Evolutionary conservation across 2,113 vertebrate species (phyloP).

Genomic region (Physeter macrocephalus): DNA sequence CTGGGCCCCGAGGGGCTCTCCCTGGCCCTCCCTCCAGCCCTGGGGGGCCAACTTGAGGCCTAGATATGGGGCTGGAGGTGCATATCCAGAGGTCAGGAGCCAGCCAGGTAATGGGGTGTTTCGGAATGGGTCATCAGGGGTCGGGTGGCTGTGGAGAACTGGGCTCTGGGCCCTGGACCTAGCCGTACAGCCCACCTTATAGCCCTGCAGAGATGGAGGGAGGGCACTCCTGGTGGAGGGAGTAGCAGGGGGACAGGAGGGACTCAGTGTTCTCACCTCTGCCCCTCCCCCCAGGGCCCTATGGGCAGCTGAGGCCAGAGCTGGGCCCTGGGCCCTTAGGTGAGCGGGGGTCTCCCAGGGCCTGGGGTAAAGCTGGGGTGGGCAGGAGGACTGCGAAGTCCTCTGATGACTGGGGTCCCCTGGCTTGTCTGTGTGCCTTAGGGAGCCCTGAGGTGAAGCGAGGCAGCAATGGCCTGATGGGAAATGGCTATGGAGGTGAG

Average conservation of each 20-base stretch:
- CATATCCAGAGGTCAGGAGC: neutral
- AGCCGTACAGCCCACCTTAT: neutral
- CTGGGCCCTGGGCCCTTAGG: neutral
- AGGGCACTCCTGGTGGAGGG: neutral
- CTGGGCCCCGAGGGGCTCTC: neutral
- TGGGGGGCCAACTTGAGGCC: neutral
- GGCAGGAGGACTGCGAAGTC: neutral
- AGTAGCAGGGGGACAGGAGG: neutral
- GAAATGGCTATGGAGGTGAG: conserved; percentile 27
- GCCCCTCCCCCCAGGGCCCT: neutral
- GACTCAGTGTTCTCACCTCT: neutral
- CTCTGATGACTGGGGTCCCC: neutral
- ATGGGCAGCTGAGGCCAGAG: conserved; percentile 15
- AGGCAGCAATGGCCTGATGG: neutral
- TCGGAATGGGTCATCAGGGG: neutral
- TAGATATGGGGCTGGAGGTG: neutral
- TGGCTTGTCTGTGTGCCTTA: neutral
- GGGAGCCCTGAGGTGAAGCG: neutral
- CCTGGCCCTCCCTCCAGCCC: conserved; percentile 8
- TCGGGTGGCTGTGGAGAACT: neutral
- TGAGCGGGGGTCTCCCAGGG: neutral
- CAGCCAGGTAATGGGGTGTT: conserved; percentile 23
- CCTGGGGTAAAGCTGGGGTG: neutral
- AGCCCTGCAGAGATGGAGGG: neutral
- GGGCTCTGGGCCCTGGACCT: neutral